Percentiles rank a stretch among this genome's conserved stretches.
These are phyloP conservation scores for Rhagoletis pomonella DNA, from an alignment of 1,140 invertebrate genomes.

Conservation along the genomic window DNA sequence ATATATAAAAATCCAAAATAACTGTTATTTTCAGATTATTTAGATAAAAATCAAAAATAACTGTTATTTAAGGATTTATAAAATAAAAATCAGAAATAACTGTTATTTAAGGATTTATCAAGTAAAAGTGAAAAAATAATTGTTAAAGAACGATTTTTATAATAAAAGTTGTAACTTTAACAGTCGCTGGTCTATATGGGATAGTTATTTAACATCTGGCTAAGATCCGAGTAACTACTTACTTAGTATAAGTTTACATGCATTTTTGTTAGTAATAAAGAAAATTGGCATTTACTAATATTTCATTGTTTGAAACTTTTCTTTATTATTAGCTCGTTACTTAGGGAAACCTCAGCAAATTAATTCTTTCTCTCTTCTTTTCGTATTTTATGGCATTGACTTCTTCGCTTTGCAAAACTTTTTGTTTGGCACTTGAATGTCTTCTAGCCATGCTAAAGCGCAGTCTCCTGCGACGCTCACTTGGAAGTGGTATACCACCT, in stretches of 20 bases:
- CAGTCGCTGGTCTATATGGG: no score
- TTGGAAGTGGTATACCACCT: background rate
- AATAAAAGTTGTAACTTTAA: no score
- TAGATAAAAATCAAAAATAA: no score
- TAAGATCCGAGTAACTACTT: background rate
- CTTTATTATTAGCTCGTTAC: background rate
- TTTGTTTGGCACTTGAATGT: background rate
- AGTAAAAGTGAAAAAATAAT: no score
- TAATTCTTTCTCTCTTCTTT: background rate
- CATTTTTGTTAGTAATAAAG: background rate
- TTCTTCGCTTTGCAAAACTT: background rate
- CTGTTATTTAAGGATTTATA: no score
- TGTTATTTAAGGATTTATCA: no score
- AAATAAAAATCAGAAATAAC: no score
- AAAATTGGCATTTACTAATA: background rate
- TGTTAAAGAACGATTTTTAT: no score
- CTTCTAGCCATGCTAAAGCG: background rate
- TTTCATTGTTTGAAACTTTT: background rate
- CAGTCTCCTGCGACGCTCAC: background rate
- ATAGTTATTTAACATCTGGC: no score
- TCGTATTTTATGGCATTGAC: slow-evolving; percentile 5
- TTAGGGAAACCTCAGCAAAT: background rate
- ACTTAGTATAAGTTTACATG: no score
- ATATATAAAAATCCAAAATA: no score
- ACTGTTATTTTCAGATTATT: no score